Evolutionary conservation across 23 tunicate genomes (phyloP).

Genomic region (Clavelina lepadiformis): DNA sequence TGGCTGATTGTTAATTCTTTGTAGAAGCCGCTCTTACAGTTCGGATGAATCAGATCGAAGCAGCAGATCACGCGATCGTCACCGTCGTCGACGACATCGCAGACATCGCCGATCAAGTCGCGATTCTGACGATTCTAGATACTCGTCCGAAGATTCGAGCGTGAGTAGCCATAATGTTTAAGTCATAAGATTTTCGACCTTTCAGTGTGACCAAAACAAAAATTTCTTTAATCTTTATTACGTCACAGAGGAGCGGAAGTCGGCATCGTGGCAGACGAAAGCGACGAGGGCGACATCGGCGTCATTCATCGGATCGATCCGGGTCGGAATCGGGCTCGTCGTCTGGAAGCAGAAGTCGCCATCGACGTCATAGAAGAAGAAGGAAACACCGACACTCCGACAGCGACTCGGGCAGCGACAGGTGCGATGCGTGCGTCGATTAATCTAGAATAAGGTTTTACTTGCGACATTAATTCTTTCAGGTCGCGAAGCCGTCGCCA

Average conservation of each 20-base stretch:
- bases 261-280: slow-evolving; percentile 25
- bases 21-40: not conserved
- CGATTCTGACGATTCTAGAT: slow-evolving; percentile 46
- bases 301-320: slow-evolving; percentile 6
- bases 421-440: no score
- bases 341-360: slow-evolving; percentile 37
- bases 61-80: slow-evolving; percentile 14
- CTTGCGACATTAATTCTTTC: not conserved
- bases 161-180: slow-evolving; percentile 13
- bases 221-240: not conserved
- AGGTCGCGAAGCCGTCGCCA: slow-evolving; percentile 25
- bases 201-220: not conserved
- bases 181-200: not conserved
- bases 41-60: slow-evolving; percentile 31
- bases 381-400: slow-evolving; percentile 36
- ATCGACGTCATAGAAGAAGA: slow-evolving; percentile 30
- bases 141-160: slow-evolving; percentile 39
- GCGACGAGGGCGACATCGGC: slow-evolving; percentile 14
- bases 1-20: no score
- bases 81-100: slow-evolving; percentile 27
- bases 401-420: slow-evolving; percentile 21
- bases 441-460: no score
- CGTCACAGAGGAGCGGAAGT: slow-evolving; percentile 3
- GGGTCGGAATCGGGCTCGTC: slow-evolving; percentile 17
- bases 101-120: slow-evolving; percentile 35